Evolutionary conservation across 2,888 invertebrate genomes (phyloP).

Genomic region (Pecten maximus): DNA sequence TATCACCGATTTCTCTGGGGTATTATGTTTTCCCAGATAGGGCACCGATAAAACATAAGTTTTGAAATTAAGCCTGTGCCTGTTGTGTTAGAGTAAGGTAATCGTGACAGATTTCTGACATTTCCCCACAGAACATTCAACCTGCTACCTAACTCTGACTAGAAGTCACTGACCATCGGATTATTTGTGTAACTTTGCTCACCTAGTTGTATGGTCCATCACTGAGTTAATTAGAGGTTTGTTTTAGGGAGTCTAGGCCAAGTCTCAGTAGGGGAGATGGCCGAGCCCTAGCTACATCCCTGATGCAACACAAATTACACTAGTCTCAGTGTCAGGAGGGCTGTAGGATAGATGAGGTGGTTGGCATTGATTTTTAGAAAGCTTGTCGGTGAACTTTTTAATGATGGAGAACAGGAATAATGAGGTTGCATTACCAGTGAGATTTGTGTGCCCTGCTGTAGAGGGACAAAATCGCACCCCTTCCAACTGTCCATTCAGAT

Average conservation of each 20-base stretch:
- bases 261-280: not conserved
- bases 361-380: not conserved
- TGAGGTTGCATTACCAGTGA: not conserved
- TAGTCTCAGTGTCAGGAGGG: not conserved
- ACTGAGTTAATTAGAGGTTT: not conserved
- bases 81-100: not conserved
- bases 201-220: not conserved
- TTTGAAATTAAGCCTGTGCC: not conserved
- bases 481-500: not conserved
- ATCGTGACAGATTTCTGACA: not conserved
- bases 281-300: not conserved
- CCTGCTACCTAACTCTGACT: not conserved
- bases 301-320: not conserved
- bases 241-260: not conserved
- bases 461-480: not conserved
- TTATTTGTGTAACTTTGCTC: not conserved
- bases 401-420: not conserved
- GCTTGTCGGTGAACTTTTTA: not conserved
- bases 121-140: not conserved
- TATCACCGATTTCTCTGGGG: not conserved
- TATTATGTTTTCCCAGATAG: not conserved
- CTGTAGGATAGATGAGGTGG: not conserved
- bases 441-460: not conserved
- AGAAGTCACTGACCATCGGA: conserved; percentile 23
- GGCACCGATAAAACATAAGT: not conserved